phyloP scores from a whole-genome alignment of 2,113 vertebrate genomes.

The Ciconia boyciana region DNA sequence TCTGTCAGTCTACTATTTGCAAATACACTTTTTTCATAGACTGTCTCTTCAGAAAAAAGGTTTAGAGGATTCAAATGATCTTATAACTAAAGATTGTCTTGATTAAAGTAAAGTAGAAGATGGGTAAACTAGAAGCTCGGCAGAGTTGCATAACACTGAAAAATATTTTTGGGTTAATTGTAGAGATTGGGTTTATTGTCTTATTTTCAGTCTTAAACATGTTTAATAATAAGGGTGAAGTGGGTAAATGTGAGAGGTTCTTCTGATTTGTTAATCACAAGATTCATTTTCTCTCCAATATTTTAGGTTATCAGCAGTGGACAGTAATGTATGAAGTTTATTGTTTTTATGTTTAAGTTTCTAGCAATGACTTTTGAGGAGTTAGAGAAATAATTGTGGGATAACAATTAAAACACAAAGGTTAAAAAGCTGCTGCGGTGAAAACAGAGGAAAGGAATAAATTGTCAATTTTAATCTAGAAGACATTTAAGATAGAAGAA shows the following conservation, averaged over 20 bases:
- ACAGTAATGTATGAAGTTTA: neutral
- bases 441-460: neutral
- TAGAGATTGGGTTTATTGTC: neutral
- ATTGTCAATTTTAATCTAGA: neutral
- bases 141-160: neutral
- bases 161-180: neutral
- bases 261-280: neutral
- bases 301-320: neutral
- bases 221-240: neutral
- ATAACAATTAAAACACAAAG: neutral
- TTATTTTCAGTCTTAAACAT: neutral
- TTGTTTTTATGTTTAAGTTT: neutral
- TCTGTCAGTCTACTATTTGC: neutral
- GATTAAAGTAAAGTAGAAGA: neutral
- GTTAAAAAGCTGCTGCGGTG: neutral
- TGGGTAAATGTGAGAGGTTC: neutral
- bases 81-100: neutral
- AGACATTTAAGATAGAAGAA: neutral
- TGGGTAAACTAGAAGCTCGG: neutral
- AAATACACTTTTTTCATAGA: neutral
- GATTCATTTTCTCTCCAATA: neutral
- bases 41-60: neutral
- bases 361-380: neutral
- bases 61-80: neutral
- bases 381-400: neutral